Conservation (phyloP, 2,113 vertebrate species). For the Ictalurus furcatus region DNA sequence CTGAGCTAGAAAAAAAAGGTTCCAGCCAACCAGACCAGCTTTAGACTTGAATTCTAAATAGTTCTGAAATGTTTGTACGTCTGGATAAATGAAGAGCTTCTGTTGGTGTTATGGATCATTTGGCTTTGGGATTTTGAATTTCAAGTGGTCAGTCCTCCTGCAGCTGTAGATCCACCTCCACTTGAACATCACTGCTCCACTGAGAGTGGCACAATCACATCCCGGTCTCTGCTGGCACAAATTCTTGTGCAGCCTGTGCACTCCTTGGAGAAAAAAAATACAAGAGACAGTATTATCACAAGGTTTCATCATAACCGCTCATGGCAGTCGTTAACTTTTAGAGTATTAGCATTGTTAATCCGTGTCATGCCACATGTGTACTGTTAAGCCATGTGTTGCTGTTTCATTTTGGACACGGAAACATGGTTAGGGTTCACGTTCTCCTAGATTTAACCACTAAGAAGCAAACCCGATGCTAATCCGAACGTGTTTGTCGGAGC, state of each 20-base stretch:
- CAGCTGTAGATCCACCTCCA: not conserved
- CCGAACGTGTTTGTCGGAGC: not conserved
- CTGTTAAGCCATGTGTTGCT: not conserved
- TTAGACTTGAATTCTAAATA: not conserved
- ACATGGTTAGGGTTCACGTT: not conserved
- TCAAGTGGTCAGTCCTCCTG: not conserved
- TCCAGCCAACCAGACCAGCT: not conserved
- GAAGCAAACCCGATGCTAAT: not conserved
- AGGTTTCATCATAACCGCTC: not conserved
- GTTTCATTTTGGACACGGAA: not conserved
- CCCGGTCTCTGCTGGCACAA: not conserved
- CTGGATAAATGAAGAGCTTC: not conserved
- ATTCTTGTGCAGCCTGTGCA: not conserved
- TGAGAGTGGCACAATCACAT: not conserved
- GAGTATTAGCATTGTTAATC: not conserved
- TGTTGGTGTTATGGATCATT: not conserved
- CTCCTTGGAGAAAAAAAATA: not conserved
- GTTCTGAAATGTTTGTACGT: not conserved
- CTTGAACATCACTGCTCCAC: not conserved
- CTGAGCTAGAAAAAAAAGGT: not conserved
- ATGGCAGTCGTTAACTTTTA: not conserved
- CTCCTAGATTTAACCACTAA: not conserved
- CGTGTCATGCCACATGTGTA: not conserved
- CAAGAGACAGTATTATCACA: not conserved
- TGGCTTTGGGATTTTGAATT: not conserved